These are phyloP conservation scores for Eonycteris spelaea DNA, from an alignment of 2,113 vertebrate species.

Conservation along the genomic window DNA sequence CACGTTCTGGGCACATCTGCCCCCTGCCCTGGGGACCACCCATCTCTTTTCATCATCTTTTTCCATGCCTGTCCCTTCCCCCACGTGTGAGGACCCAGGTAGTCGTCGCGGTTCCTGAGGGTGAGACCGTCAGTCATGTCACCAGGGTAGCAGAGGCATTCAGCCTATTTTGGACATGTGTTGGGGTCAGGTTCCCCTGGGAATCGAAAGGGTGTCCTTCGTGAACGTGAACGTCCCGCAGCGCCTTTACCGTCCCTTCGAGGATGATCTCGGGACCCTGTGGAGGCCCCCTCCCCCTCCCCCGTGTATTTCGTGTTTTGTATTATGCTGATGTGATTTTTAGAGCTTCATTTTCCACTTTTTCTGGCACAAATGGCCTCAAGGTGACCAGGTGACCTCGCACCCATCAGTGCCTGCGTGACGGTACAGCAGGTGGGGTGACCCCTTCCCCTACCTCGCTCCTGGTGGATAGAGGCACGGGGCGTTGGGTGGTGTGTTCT, in stretches of 20 bases:
- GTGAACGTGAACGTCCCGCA: fast-evolving
- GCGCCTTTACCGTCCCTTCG: background rate
- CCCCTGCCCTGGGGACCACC: background rate
- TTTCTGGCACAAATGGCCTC: fast-evolving
- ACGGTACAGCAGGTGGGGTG: background rate
- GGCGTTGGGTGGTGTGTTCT: fast-evolving
- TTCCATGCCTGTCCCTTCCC: too few species aligned
- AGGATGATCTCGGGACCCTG: too few species aligned
- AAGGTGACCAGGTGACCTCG: background rate
- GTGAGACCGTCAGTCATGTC: fast-evolving
- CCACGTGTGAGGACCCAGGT: fast-evolving
- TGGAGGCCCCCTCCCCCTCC: background rate
- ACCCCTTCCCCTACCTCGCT: background rate
- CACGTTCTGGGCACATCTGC: background rate
- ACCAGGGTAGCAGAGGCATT: fast-evolving
- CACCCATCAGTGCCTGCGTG: fast-evolving
- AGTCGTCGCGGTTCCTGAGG: background rate
- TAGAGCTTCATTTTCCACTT: background rate
- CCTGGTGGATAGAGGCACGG: fast-evolving
- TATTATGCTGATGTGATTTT: background rate
- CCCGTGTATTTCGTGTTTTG: background rate
- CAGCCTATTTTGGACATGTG: background rate
- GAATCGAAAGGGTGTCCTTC: background rate
- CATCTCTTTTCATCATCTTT: background rate
- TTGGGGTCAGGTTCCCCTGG: background rate